phyloP scores from a whole-genome alignment of 2,113 vertebrate genomes.

The Otocyon megalotis region DNA sequence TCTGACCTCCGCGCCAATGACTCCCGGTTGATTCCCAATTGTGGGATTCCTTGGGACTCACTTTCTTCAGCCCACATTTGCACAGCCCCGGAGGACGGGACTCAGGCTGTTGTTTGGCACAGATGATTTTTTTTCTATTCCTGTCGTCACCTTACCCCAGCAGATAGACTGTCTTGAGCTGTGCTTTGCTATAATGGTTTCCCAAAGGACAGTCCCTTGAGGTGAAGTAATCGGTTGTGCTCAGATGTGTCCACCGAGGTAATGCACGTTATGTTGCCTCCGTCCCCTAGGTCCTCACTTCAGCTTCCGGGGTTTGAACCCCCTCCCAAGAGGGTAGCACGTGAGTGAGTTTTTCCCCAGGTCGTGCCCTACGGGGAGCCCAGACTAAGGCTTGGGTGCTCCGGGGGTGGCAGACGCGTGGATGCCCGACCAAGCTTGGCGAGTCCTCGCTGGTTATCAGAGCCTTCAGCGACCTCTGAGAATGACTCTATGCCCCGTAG shows the following conservation, averaged over 20 bases:
- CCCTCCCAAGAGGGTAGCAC: not conserved
- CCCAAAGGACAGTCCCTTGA: not conserved
- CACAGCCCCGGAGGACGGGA: not conserved
- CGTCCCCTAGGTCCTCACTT: accelerated
- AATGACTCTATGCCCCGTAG: not conserved
- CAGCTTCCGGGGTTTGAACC: not conserved
- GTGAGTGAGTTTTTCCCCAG: not conserved
- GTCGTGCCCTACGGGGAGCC: not conserved
- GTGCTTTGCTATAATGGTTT: not conserved
- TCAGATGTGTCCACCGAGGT: not conserved
- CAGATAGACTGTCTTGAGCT: not conserved
- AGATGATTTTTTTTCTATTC: not conserved
- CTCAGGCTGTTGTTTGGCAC: accelerated
- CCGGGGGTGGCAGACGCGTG: accelerated
- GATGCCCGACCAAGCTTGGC: accelerated
- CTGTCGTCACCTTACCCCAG: accelerated
- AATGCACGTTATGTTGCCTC: accelerated
- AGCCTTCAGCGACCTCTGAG: not conserved
- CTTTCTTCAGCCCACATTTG: no score
- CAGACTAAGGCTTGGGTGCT: no score
- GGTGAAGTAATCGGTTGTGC: accelerated
- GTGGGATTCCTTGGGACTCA: not conserved
- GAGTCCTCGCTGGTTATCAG: not conserved
- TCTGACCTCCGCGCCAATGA: accelerated
- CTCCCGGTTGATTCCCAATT: not conserved